Base-by-base conservation (phyloP, 37 sponge, comb jelly and placozoan species). In the Chondrosia reniformis region DNA sequence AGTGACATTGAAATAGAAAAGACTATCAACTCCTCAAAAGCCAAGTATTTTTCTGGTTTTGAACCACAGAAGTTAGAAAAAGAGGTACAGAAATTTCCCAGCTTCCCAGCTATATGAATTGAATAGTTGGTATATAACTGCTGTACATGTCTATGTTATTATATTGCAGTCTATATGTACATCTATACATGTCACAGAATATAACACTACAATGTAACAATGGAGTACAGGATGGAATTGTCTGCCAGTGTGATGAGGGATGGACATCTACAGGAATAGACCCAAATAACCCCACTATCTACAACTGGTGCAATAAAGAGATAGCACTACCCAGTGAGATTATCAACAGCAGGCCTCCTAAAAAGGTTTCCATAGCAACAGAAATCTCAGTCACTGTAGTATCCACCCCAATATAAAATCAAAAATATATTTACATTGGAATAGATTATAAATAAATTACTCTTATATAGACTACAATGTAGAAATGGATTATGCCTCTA, bases 201-300 rank as follows among this genome's bases (percentile, higher is more conserved):
- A 31, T 46, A 19, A 40, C 38, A 1, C 56, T 89, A 31, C 46
- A 85, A 22, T 91, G 91, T 42, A 91, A 91, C 59, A 76, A 91
- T 45, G 87, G 91, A 4, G 38, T 31, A 4, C 87, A 86, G 65
- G 57, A 79, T 63, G 91, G 83, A 1, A 36, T 75, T 36, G 44
- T 79, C 44, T 91, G 92, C 55, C 73, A 62, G 38, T 91, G 92
- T 84, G 80, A 87, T 64, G 82, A 84, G 10, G 88, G 87, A 1
- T 91, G 87, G 87, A 58, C 62, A 40, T 91, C 91, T 22, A 86
- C 80, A 80, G 91, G 91, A 4, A 45, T 91, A 3, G 80, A 86
- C 45, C 39, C 45, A n/a, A 59, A 67, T 3, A 34, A 79, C 44
- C 74, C 67, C 15, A 56, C 81, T 32, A 33, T 37, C 22, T 83